Evolutionary conservation across 2,888 invertebrate genomes (phyloP), one percentile per base, ranked within the genome.

Genomic region (Catocala fraxini): DNA sequence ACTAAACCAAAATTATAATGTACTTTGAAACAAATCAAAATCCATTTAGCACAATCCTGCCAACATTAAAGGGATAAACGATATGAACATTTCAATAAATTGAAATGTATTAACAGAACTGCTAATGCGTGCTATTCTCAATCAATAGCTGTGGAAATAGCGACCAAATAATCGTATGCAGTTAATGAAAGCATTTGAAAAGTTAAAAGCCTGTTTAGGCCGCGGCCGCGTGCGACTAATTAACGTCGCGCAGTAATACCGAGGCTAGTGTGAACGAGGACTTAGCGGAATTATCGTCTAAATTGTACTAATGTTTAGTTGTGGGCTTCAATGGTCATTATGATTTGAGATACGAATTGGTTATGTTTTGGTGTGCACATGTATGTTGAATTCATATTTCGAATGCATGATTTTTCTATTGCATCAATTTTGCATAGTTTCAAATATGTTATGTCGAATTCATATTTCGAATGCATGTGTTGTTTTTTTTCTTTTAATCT

Each of bases 231-330:
- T 71, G 76, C 87, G 85, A 88, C 90, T 90, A 92, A 93, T 93
- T 92, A 91, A 87, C 89, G 83, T 80, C 80, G 82, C 79, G 75
- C 82, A 78, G 82, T 89, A 89, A 89, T 89, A 78, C 86, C 84
- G 80, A 80, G 77, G 76, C 79, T 79, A 81, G 88, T 88, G 89
- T 89, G 87, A 79, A 85, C 81, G 87, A 82, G 89, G 91, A 91
- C 92, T 93, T 93, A 91, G 86, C 80, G 89, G 93, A 82, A 92
- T 94, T 93, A 93, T 91, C 92, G 89, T 82, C 86, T 86, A 89
- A 91, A 90, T 90, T 90, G 90, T 90, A 86, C 90, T 91, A 92
- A 93, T 93, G 92, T 93, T 89, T 88, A 87, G 89, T 91, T 91
- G 90, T 86, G 88, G 83, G 74, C 75, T 61, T 65, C 63, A 60